Evolutionary conservation across 2,113 vertebrate genomes (phyloP).

Genomic region (Gracilinanus agilis): DNA sequence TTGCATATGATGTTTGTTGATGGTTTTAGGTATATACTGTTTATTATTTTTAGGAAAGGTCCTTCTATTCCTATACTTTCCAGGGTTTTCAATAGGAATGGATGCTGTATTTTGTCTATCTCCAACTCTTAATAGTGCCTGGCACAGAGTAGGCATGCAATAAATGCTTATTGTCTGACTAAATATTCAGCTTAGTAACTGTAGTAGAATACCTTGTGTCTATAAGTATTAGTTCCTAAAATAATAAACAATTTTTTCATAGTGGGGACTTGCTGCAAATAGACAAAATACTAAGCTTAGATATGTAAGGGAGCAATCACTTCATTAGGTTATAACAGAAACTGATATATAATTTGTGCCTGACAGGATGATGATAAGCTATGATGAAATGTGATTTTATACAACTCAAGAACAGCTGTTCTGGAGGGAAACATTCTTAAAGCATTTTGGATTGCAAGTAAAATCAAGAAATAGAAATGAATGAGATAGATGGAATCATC

Average conservation of each 20-base stretch:
- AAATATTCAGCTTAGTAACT: background rate
- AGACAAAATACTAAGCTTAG: background rate
- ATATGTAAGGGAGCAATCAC: background rate
- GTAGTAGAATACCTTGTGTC: background rate
- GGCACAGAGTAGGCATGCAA: background rate
- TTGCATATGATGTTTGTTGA: no score
- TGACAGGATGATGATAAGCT: background rate
- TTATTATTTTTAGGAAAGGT: no score
- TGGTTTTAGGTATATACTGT: no score
- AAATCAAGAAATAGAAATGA: background rate
- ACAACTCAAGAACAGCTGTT: background rate
- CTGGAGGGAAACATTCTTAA: background rate
- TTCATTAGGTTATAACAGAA: background rate
- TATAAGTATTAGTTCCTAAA: background rate
- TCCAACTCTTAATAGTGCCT: background rate
- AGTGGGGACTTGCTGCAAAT: background rate
- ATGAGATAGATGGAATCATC: background rate
- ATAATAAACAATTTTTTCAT: background rate
- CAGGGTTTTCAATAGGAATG: no score
- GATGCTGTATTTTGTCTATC: no score
- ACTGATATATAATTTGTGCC: background rate
- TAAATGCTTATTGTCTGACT: background rate
- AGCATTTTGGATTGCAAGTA: background rate
- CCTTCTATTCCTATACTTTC: no score
- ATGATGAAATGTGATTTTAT: background rate